Conservation (phyloP, 2,113 vertebrate species). For the Phaetusa simplex region DNA sequence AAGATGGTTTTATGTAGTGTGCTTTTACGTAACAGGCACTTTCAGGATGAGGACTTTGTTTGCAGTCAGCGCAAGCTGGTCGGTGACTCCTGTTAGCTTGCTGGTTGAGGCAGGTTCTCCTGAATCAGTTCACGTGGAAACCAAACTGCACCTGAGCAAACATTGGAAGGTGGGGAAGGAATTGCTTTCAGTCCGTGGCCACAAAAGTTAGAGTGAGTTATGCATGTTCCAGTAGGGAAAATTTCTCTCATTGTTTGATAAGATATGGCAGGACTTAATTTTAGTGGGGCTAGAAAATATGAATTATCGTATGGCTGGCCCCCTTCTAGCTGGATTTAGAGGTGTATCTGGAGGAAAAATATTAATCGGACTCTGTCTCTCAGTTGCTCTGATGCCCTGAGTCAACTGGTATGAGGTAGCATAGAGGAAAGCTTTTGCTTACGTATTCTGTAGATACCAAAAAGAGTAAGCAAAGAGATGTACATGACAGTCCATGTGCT, state of each 20-base stretch:
- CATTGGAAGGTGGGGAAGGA: conserved; percentile 47
- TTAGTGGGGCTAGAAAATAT: neutral
- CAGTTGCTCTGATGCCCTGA: neutral
- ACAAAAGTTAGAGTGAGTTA: conserved; percentile 60
- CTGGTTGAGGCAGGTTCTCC: conserved; percentile 44
- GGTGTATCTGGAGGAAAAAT: neutral
- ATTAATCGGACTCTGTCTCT: neutral
- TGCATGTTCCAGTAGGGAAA: conserved; percentile 54
- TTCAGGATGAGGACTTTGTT: conserved; percentile 33
- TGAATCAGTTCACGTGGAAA: conserved; percentile 56
- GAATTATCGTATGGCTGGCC: neutral
- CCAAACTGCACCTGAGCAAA: conserved; percentile 75
- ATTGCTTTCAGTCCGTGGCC: conserved; percentile 48
- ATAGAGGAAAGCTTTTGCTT: neutral
- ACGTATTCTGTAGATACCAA: neutral
- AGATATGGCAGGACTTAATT: conserved; percentile 55
- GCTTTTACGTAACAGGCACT: conserved; percentile 9
- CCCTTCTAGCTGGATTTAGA: neutral
- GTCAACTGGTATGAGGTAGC: neutral
- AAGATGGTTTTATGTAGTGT: conserved; percentile 25
- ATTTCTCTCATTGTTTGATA: conserved; percentile 59
- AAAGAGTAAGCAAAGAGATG: neutral
- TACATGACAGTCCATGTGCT: neutral
- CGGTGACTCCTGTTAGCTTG: conserved; percentile 14
- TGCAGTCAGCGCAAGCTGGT: neutral